These are phyloP conservation scores for Apogon hyalosoma DNA, from an alignment of 2,797 vertebrate species.

Conservation along the genomic window DNA sequence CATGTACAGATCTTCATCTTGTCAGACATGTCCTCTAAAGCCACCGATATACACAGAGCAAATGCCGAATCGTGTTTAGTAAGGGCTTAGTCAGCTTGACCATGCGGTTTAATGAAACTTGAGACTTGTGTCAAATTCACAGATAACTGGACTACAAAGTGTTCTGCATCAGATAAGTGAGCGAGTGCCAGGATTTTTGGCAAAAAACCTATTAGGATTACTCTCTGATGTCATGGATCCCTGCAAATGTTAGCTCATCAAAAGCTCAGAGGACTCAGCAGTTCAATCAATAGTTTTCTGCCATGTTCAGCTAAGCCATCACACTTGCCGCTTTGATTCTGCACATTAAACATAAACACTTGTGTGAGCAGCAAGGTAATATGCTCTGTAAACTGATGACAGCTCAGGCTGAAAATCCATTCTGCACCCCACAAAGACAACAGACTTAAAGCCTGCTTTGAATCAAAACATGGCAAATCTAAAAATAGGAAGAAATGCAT, in stretches of 20 bases:
- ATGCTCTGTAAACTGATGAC: conserved; percentile 47
- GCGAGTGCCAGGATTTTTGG: conserved; percentile 54
- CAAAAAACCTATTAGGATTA: conserved; percentile 67
- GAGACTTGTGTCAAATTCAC: conserved; percentile 72
- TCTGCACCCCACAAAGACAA: conserved; percentile 36
- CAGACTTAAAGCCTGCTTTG: conserved; percentile 23
- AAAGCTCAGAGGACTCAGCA: conserved; percentile 60
- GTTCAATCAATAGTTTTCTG: conserved; percentile 70
- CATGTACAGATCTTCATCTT: neutral
- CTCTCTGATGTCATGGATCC: conserved; percentile 75
- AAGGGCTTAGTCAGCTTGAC: conserved; percentile 73
- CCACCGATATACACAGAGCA: conserved; percentile 33
- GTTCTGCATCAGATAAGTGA: conserved; percentile 73
- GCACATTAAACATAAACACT: conserved; percentile 69
- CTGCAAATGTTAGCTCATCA: conserved; percentile 74
- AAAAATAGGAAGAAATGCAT: conserved; percentile 56
- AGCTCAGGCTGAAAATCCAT: conserved; percentile 41
- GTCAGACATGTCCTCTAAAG: conserved; percentile 22
- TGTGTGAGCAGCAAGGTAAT: conserved; percentile 38
- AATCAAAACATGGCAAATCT: conserved; percentile 47
- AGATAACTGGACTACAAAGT: conserved; percentile 76
- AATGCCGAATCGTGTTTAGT: conserved; percentile 62
- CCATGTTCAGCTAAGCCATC: conserved; percentile 68
- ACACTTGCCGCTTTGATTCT: conserved; percentile 66
- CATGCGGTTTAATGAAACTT: conserved; percentile 70